A percentile compares a stretch with the other conserved stretches of the same genome.
Conservation (phyloP, 2,888 invertebrate genomes). For the Syrista parreyssii region DNA sequence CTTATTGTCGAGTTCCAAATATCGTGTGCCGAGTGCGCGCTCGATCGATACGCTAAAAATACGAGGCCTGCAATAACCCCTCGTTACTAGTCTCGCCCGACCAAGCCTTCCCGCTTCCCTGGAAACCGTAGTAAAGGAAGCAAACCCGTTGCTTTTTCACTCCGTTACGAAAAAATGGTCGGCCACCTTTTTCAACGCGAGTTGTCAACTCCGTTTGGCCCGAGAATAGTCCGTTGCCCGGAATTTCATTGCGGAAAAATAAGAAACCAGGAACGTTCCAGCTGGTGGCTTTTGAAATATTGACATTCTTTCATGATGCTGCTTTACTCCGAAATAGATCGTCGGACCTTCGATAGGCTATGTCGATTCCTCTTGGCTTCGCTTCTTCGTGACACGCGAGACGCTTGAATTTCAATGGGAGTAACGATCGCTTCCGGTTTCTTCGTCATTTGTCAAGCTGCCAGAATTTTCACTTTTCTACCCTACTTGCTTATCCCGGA, state of each 20-base stretch:
- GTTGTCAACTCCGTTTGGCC: neutral
- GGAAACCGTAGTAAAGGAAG: neutral
- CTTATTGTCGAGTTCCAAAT: constrained; percentile 2
- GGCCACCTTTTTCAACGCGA: neutral
- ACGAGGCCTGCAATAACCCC: constrained; percentile 1
- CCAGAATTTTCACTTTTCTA: neutral
- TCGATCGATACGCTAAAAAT: constrained; percentile 12
- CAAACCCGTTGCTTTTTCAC: neutral
- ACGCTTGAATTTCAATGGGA: neutral
- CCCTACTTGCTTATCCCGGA: neutral
- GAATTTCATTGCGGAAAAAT: neutral
- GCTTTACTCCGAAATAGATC: neutral
- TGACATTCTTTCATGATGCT: neutral
- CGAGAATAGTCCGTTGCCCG: neutral
- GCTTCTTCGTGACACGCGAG: neutral
- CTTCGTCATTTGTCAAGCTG: neutral
- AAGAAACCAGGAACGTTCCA: neutral
- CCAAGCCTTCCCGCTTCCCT: neutral
- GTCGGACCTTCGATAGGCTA: neutral
- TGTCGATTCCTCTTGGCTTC: neutral
- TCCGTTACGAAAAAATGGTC: neutral
- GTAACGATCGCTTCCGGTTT: neutral
- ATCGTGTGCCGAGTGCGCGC: neutral
- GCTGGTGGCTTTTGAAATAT: neutral
- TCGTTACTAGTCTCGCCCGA: neutral